Percentiles rank a stretch among this genome's conserved stretches.
These are phyloP conservation scores for Nemapogon koenigi DNA, from an alignment of 2,888 invertebrate genomes.

Conservation along the genomic window DNA sequence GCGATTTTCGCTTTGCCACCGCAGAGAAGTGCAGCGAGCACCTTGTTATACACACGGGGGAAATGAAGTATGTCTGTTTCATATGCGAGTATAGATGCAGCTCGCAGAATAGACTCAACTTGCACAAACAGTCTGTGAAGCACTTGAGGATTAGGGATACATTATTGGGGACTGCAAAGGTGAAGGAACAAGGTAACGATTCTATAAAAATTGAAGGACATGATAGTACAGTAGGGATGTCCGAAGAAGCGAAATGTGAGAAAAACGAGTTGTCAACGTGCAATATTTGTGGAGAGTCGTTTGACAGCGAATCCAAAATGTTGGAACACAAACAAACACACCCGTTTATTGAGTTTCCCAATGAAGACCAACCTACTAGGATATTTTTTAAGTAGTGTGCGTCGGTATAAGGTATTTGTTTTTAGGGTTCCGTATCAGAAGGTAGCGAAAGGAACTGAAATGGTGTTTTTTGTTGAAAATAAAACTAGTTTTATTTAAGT, in stretches of 20 bases:
- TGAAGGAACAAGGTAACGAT: slow-evolving; percentile 12
- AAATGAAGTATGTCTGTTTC: slow-evolving; percentile 55
- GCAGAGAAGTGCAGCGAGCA: slow-evolving; percentile 45
- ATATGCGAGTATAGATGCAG: slow-evolving; percentile 56
- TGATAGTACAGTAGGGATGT: background rate
- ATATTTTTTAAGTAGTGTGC: slow-evolving; percentile 51
- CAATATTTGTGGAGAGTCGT: slow-evolving; percentile 52
- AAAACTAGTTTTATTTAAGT: too few species aligned
- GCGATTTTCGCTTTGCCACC: slow-evolving; percentile 51
- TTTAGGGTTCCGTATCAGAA: too few species aligned
- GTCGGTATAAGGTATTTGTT: too few species aligned
- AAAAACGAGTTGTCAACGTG: slow-evolving; percentile 29
- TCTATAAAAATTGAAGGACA: background rate
- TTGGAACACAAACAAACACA: slow-evolving; percentile 50
- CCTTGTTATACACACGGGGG: slow-evolving; percentile 47
- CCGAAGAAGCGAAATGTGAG: too few species aligned
- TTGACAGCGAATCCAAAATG: slow-evolving; percentile 38
- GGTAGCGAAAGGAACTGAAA: too few species aligned
- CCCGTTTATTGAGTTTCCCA: slow-evolving; percentile 55
- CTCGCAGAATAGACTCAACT: slow-evolving; percentile 44
- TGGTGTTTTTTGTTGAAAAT: too few species aligned
- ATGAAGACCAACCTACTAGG: slow-evolving; percentile 51
- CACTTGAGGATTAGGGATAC: slow-evolving; percentile 49
- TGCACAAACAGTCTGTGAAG: slow-evolving; percentile 44
- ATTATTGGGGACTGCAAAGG: slow-evolving; percentile 35